Conservation (phyloP, 30 jellyfish, hydroid and myxozoan genomes). For the Turritopsis rubra region DNA sequence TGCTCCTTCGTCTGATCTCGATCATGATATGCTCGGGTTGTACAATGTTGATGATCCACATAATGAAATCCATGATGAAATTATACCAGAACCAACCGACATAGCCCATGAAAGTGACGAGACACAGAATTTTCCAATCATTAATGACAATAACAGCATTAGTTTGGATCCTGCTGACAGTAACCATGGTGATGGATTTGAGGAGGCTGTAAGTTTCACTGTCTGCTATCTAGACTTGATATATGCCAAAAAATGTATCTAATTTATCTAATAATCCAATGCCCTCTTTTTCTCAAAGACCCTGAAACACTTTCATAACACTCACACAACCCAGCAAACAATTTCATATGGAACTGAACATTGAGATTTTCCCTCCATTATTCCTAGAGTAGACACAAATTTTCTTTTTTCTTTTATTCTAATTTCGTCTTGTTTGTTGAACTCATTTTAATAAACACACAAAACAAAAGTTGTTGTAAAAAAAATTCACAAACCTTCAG, state of each 20-base stretch:
- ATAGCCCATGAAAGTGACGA: not conserved
- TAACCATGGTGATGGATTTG: constrained; percentile 28
- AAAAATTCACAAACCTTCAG: too few species aligned
- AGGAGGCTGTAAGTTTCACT: constrained; percentile 9
- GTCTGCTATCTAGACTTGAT: not conserved
- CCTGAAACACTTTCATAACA: too few species aligned
- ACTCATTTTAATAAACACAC: not conserved
- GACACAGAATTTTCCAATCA: not conserved
- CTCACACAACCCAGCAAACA: too few species aligned
- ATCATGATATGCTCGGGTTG: constrained; percentile 34
- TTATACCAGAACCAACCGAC: constrained; percentile 20
- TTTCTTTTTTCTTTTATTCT: too few species aligned
- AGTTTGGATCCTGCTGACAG: constrained; percentile 29
- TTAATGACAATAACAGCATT: constrained; percentile 13
- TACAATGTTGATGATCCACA: constrained; percentile 24
- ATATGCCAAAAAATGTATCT: not conserved
- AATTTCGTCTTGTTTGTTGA: not conserved
- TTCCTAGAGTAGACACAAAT: too few species aligned
- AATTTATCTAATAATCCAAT: not conserved
- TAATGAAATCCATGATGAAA: constrained; percentile 44
- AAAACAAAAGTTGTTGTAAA: too few species aligned
- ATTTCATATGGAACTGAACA: too few species aligned
- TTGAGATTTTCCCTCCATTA: too few species aligned
- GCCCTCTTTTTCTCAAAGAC: too few species aligned
- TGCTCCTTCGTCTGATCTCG: constrained; percentile 41